Evolutionary conservation across 2,113 vertebrate genomes (phyloP).

Genomic region (Erpornis zantholeuca): DNA sequence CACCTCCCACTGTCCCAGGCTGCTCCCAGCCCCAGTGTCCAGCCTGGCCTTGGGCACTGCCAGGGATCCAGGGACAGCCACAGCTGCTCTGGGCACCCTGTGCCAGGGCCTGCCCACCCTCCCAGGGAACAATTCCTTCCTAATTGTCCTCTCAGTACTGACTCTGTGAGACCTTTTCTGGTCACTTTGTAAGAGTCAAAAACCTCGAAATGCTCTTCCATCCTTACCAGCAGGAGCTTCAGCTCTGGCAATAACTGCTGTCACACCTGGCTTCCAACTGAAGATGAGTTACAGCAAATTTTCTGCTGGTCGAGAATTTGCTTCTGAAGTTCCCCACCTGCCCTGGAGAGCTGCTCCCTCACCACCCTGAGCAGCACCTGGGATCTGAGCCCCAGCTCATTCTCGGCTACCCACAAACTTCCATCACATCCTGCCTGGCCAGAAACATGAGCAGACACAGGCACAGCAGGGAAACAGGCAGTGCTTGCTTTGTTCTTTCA

Average conservation of each 20-base stretch:
- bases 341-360: background rate
- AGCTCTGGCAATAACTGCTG: background rate
- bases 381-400: background rate
- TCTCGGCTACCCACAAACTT: background rate
- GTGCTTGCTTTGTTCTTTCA: background rate
- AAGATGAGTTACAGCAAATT: background rate
- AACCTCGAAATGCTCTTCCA: background rate
- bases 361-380: background rate
- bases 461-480: background rate
- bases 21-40: background rate
- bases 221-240: background rate
- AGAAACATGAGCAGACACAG: background rate
- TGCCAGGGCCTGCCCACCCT: background rate
- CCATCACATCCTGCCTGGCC: background rate
- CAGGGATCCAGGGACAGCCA: background rate
- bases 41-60: background rate
- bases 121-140: background rate
- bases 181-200: background rate
- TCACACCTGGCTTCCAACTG: background rate
- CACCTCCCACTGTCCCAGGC: accelerated
- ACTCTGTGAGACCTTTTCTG: background rate
- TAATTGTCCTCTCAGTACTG: background rate
- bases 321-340: background rate
- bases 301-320: background rate
- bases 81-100: background rate